phyloP scores from a whole-genome alignment of 2,888 invertebrate genomes.

The Drosophila anceps region DNA sequence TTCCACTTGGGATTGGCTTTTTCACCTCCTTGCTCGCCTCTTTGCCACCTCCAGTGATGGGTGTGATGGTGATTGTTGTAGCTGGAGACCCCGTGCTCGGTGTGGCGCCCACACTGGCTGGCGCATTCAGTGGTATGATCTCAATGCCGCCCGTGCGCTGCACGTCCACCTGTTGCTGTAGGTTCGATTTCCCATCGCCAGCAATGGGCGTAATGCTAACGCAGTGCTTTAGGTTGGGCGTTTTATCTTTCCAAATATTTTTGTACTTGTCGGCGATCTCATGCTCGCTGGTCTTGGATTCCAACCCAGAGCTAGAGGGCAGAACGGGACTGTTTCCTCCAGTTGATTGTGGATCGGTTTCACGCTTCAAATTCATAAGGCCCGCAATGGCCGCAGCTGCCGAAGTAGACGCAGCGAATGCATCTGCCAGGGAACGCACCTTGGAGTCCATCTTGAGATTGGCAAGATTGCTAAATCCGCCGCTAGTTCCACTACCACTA shows the following conservation, averaged over 20 bases:
- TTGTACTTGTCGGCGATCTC: constrained; percentile 84
- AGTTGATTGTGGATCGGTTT: constrained; percentile 60
- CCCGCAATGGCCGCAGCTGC: constrained; percentile 73
- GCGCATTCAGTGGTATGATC: constrained; percentile 91
- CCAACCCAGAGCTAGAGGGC: constrained; percentile 31
- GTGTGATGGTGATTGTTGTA: constrained; percentile 94
- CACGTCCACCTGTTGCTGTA: constrained; percentile 63
- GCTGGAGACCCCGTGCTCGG: constrained; percentile 87
- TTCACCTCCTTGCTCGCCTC: constrained; percentile 56
- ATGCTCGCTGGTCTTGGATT: constrained; percentile 64
- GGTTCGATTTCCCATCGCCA: constrained; percentile 48
- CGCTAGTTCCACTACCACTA: constrained; percentile 26
- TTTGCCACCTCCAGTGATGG: constrained; percentile 86
- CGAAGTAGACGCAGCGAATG: constrained; percentile 74
- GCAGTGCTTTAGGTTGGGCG: constrained; percentile 80
- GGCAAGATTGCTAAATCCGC: constrained; percentile 43
- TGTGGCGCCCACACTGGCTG: constrained; percentile 77
- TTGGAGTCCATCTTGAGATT: constrained; percentile 74
- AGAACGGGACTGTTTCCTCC: constrained; percentile 20
- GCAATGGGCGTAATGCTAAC: constrained; percentile 84
- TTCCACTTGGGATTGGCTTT: constrained; percentile 45
- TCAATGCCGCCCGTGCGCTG: constrained; percentile 88
- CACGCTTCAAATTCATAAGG: constrained; percentile 63
- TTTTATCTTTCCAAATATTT: constrained; percentile 85
- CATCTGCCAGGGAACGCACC: constrained; percentile 63